These are phyloP conservation scores for Oenanthe oenanthe DNA, from an alignment of 2,113 vertebrate species.

Conservation along the genomic window DNA sequence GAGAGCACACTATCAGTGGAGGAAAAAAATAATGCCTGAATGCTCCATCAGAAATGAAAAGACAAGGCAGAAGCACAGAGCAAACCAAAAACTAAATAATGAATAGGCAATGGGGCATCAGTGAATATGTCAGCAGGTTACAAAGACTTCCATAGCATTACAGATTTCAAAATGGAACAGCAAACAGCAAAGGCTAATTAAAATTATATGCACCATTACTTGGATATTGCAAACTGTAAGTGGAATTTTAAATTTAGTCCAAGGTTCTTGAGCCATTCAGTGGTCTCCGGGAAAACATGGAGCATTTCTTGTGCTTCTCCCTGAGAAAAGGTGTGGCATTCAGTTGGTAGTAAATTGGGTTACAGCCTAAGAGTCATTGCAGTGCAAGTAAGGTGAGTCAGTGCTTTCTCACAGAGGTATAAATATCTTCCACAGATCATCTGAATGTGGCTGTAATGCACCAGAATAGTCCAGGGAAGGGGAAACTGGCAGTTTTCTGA, in stretches of 20 bases:
- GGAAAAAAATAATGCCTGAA: slow-evolving; percentile 8
- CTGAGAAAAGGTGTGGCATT: not conserved
- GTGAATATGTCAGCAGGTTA: not conserved
- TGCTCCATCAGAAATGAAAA: not conserved
- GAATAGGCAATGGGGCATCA: not conserved
- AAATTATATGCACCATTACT: not conserved
- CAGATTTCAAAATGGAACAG: slow-evolving; percentile 2
- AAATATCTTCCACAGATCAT: not conserved
- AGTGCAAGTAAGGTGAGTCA: not conserved
- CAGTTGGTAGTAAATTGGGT: not conserved
- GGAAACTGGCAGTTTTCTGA: not conserved
- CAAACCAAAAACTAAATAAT: slow-evolving; percentile 9
- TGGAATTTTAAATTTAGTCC: not conserved
- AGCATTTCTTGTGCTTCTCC: not conserved
- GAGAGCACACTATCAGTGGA: not conserved
- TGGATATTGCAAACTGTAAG: not conserved
- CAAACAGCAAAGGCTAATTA: not conserved
- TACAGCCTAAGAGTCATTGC: not conserved
- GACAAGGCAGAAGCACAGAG: not conserved
- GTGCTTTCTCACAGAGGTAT: not conserved
- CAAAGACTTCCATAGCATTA: not conserved
- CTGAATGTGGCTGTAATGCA: not conserved
- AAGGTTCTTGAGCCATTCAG: not conserved
- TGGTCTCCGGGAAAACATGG: not conserved
- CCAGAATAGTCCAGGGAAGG: not conserved